Base-by-base conservation (phyloP, 1,140 invertebrate genomes). In the Drosophila nasuta region DNA sequence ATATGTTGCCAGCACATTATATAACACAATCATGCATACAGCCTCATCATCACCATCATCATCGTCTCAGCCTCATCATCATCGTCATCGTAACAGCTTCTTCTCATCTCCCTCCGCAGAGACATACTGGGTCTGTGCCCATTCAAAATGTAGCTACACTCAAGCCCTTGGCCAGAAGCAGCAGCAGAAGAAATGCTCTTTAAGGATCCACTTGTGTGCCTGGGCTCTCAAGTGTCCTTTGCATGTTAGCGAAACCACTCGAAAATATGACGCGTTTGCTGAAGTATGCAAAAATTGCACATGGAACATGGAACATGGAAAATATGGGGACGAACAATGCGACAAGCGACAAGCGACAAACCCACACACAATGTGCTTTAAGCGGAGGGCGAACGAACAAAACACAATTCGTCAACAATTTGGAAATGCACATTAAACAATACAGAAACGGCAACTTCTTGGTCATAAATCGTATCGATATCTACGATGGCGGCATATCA, bases 251-350 rank as follows among this genome's bases (percentile, higher is more conserved):
- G 85, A 89, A 89, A 89, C 85, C 85, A 89, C 85, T 89, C 85
- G 85, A 90, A 89, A 89, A 89, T 89, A 89, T 89, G 85, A 89
- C 85, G 85, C 85, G 85, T 89, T 89, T 89, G 85, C 85, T 89
- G 85, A 89, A 89, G 85, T 89, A 89, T 89, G 85, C 85, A 89
- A 89, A 87, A 89, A 89, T 89, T 89, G 85, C 85, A 89, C 85
- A 89, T 89, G 85, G 85, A 81, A 89, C 78, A 38, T 10, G 35
- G 7, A 7, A 10, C 35, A 38, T 38, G 35, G 10, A 3, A 85
- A 81, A 68, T 59, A 59, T 74, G 63, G 57, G 41, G 41, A 20
- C 20, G 30, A 57, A 49, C 58, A 59, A 70, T 68, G n/a, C 56
- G 17, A 65, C 11, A 80, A 25, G 30, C 67, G 71, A 79, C 66